Evolutionary conservation across 2,797 vertebrate species (phyloP).

Genomic region (Falco rusticolus): DNA sequence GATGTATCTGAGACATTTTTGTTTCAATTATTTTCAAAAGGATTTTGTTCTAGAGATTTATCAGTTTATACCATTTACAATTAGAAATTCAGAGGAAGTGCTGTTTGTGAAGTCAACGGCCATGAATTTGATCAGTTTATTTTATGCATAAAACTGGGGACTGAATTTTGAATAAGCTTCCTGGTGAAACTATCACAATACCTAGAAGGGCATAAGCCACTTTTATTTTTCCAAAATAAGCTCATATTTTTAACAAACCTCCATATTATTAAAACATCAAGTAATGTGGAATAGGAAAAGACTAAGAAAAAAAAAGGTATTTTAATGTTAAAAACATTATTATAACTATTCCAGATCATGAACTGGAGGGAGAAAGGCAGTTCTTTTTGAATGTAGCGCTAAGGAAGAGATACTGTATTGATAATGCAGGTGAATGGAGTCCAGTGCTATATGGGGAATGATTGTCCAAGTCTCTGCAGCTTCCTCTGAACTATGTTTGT

Average conservation of each 20-base stretch:
- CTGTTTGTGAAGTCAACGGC: not conserved
- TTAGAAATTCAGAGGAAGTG: not conserved
- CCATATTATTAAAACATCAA: not conserved
- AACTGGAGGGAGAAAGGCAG: not conserved
- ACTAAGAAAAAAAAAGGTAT: not conserved
- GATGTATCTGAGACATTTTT: not conserved
- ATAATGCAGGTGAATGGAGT: not conserved
- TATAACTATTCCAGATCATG: not conserved
- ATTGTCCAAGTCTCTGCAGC: not conserved
- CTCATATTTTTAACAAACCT: not conserved
- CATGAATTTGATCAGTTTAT: not conserved
- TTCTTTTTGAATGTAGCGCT: not conserved
- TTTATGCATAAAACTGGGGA: not conserved
- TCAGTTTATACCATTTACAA: not conserved
- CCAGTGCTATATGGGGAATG: not conserved
- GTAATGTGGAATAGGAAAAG: not conserved
- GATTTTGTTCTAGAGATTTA: not conserved
- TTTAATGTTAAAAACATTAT: not conserved
- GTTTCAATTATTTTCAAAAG: not conserved
- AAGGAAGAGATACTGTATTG: not conserved
- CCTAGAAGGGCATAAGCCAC: not conserved
- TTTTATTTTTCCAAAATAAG: not conserved
- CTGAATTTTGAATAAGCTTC: not conserved
- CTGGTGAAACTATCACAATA: not conserved
- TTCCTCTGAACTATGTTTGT: not conserved